phyloP scores from a whole-genome alignment of 2,113 vertebrate species.

The Pristiophorus japonicus region DNA sequence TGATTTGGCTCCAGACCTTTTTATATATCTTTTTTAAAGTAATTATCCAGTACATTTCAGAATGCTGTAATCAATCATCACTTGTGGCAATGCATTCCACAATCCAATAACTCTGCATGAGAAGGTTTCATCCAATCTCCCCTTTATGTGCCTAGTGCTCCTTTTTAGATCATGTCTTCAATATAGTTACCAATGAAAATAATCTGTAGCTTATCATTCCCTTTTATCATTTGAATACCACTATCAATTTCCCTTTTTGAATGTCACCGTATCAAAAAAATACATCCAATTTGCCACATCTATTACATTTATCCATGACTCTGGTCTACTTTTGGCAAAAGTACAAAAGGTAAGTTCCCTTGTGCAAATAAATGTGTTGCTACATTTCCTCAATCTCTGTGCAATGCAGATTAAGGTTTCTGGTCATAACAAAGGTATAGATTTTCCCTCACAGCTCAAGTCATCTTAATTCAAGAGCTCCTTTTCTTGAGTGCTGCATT shows the following conservation, averaged over 20 bases:
- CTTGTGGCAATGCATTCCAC: not conserved
- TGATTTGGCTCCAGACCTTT: not conserved
- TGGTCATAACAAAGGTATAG: not conserved
- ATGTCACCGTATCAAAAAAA: not conserved
- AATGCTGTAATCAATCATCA: not conserved
- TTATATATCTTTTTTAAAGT: conserved; percentile 6
- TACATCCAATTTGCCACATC: not conserved
- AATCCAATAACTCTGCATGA: not conserved
- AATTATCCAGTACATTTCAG: not conserved
- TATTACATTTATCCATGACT: not conserved
- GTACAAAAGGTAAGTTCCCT: not conserved
- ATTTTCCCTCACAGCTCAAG: not conserved
- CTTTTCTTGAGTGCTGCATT: not conserved
- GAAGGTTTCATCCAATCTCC: not conserved
- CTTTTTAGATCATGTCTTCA: not conserved
- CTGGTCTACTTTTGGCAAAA: not conserved
- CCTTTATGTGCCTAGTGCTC: not conserved
- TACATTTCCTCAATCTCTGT: not conserved
- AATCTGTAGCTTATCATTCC: not conserved
- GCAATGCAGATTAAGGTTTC: not conserved
- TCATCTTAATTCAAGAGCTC: not conserved
- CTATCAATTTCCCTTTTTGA: not conserved
- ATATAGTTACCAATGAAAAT: not conserved
- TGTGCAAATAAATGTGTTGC: not conserved
- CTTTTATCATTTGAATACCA: not conserved